These are phyloP conservation scores for Sinelater perroti DNA, from an alignment of 2,888 invertebrate genomes.

Conservation along the genomic window DNA sequence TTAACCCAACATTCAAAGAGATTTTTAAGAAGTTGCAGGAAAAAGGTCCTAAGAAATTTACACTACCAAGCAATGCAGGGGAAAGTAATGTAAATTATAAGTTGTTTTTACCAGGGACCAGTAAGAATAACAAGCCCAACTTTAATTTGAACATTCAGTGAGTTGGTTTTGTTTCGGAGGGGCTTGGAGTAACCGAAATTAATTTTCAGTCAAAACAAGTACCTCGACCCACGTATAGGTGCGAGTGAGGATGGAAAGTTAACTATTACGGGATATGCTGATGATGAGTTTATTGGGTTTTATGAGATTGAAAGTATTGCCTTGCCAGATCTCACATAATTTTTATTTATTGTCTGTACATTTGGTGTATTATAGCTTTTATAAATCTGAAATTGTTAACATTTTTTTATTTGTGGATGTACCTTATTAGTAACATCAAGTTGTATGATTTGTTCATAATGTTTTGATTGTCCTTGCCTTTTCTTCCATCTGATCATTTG, in stretches of 20 bases:
- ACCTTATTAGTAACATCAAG: no score
- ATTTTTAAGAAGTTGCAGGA: conserved; percentile 45
- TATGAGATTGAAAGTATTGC: conserved; percentile 44
- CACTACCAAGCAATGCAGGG: conserved; percentile 10
- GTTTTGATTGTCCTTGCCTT: no score
- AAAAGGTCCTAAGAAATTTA: conserved; percentile 43
- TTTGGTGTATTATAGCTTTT: no score
- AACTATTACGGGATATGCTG: conserved; percentile 46
- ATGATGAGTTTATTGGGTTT: conserved; percentile 46
- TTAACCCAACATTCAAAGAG: conserved; percentile 15
- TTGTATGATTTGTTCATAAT: no score
- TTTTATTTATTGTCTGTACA: no score
- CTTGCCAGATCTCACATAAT: conserved; percentile 41
- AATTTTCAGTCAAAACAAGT: conserved; percentile 35
- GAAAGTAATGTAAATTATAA: conserved; percentile 46
- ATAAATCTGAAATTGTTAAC: no score
- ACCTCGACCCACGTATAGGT: conserved; percentile 37
- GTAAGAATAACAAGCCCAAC: conserved; percentile 40
- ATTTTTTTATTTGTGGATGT: no score
- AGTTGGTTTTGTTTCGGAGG: background rate
- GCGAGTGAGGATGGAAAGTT: conserved; percentile 33
- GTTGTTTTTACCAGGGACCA: conserved; percentile 46
- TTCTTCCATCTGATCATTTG: no score
- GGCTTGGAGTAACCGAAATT: conserved; percentile 1
- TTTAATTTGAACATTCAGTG: conserved; percentile 37